Base-by-base conservation (phyloP, 2,797 vertebrate species). In the Agapornis canus region DNA sequence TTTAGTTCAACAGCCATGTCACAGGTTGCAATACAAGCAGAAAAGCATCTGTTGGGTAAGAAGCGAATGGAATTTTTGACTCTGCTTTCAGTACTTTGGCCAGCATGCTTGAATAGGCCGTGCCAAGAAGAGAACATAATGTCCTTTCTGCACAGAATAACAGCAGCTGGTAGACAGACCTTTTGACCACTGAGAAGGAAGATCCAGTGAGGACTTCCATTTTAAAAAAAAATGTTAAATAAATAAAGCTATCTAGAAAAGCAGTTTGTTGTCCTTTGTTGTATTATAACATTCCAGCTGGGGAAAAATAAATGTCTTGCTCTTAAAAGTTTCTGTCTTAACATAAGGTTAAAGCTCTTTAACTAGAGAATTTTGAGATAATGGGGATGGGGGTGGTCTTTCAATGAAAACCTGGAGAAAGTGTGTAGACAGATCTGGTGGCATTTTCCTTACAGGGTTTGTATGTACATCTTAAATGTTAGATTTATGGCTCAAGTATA, bases 1-100 rank as follows among this genome's bases (percentile, higher is more conserved):
- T 70, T 92, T 51, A 89, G 48, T 73, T 83, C 52, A 79, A 2
- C 12, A 43, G 27, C 56, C 3, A 0, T 84, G 88, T 82, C 52
- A 77, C 27, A 89, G 86, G 90, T 93, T 18, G 0, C 60, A 73
- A 1, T 68, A 35, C 31, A 84, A 78, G 52, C 66, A 60, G 78
- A 68, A 92, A 90, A 94, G 71, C 78, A 60, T 89, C 75, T 94
- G 70, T 75, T 87, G 68, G 71, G 76, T 57, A 68, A 80, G 89
- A 81, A 82, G 84, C 52, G 52, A 95, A 89, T 69, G 82, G 89
- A 95, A 85, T 92, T 89, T 95, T 71, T 94, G 76, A 91, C 57
- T 90, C 57, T 81, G 45, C 72, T 69, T 90, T 47, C 83, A 89
- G 80, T 82, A 42, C 59, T 95, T 79, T 69, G 83, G 73, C 73